Evolutionary conservation across 1,140 invertebrate species (phyloP).

Genomic region (Drosophila orosa): DNA sequence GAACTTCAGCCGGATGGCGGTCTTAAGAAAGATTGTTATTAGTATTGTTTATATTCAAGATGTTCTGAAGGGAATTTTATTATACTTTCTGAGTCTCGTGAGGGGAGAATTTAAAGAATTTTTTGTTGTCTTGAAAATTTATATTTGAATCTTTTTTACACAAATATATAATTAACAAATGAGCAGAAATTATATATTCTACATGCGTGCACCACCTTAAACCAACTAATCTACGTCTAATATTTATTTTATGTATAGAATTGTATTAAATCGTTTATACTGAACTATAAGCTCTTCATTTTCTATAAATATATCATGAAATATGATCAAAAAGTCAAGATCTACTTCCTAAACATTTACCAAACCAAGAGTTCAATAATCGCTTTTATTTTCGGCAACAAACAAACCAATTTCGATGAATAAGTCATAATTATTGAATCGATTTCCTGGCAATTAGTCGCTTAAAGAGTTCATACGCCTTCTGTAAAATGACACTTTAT

Average conservation of each 20-base stretch:
- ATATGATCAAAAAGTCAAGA: not conserved
- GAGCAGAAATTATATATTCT: too few species aligned
- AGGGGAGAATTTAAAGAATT: not conserved
- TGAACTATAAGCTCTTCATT: not conserved
- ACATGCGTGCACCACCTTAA: too few species aligned
- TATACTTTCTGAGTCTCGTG: not conserved
- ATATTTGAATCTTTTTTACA: not conserved
- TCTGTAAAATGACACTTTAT: constrained; percentile 6
- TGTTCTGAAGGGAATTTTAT: not conserved
- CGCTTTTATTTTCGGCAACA: not conserved
- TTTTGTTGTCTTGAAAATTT: not conserved
- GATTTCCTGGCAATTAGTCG: constrained; percentile 32
- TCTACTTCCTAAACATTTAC: not conserved
- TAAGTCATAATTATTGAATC: constrained; percentile 12
- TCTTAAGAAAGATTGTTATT: constrained; percentile 5
- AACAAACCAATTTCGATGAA: not conserved
- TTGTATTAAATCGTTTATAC: not conserved
- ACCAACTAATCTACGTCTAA: too few species aligned
- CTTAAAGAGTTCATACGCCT: constrained; percentile 41
- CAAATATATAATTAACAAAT: not conserved
- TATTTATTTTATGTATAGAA: not conserved
- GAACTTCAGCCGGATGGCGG: not conserved
- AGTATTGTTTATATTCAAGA: constrained; percentile 1
- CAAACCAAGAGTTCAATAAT: not conserved
- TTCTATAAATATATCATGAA: not conserved